Evolutionary conservation across 2,888 invertebrate species (phyloP).

Genomic region (Drosophila kuntzei): DNA sequence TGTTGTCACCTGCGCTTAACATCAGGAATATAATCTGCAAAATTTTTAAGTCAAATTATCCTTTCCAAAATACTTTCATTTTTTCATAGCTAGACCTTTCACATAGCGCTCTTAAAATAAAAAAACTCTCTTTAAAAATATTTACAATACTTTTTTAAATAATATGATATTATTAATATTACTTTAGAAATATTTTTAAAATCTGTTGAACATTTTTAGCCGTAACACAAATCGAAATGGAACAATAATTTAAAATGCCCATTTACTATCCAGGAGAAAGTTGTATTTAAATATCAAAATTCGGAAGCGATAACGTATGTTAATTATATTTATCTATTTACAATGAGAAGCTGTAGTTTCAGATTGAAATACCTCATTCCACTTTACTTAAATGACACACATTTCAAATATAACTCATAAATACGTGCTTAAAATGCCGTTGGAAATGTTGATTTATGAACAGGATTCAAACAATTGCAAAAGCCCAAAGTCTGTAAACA

Average conservation of each 20-base stretch:
- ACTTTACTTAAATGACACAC: constrained; percentile 24
- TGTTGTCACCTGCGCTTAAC: too few species aligned
- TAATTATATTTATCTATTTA: neutral
- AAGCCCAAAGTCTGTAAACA: constrained; percentile 51
- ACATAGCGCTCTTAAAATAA: too few species aligned
- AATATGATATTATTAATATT: neutral
- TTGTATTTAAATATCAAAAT: neutral
- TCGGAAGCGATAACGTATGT: neutral
- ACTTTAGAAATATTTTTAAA: neutral
- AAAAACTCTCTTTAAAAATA: too few species aligned
- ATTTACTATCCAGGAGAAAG: neutral
- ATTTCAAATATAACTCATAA: constrained; percentile 18
- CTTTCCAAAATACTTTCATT: too few species aligned
- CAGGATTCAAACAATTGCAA: constrained; percentile 21
- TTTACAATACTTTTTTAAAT: neutral
- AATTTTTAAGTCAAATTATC: too few species aligned
- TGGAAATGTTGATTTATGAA: constrained; percentile 2
- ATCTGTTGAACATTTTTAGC: neutral
- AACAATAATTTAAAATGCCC: neutral
- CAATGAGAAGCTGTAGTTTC: neutral
- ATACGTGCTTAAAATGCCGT: constrained; percentile 17
- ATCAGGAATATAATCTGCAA: too few species aligned
- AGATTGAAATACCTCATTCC: neutral
- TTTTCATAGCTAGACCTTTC: too few species aligned
- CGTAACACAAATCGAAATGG: too few species aligned